Conservation (phyloP, 2,888 invertebrate species). For the Theodoxus fluviatilis region DNA sequence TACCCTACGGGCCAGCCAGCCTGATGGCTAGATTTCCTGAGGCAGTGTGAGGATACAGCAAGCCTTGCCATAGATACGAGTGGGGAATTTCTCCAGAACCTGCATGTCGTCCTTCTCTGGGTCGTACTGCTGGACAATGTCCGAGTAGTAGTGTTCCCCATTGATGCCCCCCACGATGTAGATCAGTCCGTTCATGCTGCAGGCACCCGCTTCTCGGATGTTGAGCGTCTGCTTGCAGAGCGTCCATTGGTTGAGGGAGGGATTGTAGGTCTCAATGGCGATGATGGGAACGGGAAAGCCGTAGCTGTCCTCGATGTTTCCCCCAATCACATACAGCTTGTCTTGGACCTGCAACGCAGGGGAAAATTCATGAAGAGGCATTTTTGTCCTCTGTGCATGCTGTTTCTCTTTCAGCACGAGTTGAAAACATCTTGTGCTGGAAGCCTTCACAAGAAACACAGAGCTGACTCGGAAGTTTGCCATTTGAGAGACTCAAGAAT, state of each 20-base stretch:
- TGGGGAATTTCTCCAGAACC: constrained; percentile 55
- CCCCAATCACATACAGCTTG: constrained; percentile 59
- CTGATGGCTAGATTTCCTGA: constrained; percentile 42
- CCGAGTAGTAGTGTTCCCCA: constrained; percentile 60
- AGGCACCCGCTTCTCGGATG: constrained; percentile 61
- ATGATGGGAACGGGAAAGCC: constrained; percentile 61
- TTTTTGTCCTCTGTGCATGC: too few relatives aligned
- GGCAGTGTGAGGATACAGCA: constrained; percentile 61
- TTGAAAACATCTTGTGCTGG: too few relatives aligned
- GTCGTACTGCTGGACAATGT: constrained; percentile 55
- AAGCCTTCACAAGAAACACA: too few relatives aligned
- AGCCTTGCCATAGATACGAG: constrained; percentile 58
- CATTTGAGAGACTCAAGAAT: too few relatives aligned
- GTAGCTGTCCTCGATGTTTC: constrained; percentile 61
- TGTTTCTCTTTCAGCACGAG: too few relatives aligned
- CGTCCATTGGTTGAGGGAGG: constrained; percentile 56
- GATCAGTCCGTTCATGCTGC: constrained; percentile 51
- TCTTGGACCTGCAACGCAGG: constrained; percentile 29
- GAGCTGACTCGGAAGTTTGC: too few relatives aligned
- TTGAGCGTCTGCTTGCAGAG: constrained; percentile 52
- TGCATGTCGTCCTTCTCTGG: constrained; percentile 50
- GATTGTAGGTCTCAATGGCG: constrained; percentile 55
- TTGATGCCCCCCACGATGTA: constrained; percentile 64
- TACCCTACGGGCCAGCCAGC: too few relatives aligned
- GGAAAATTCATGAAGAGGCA: too few relatives aligned